Base-by-base conservation (phyloP, 2,113 vertebrate genomes). In the Australoheros scitulus region DNA sequence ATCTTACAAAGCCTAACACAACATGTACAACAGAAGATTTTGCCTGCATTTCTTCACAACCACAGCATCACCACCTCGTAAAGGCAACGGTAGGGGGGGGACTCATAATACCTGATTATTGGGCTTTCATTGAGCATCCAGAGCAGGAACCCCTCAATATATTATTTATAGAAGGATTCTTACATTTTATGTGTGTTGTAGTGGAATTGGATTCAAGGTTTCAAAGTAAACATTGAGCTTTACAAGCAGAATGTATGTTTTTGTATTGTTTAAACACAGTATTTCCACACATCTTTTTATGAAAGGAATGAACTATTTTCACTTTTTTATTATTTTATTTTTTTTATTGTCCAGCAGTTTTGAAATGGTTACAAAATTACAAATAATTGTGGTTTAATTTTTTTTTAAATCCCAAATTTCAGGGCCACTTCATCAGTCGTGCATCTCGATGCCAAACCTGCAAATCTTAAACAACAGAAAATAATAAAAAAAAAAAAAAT, bases 51-150 rank as follows among this genome's bases (percentile, higher is more conserved):
- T 8, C 36, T 38, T 10, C 36, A 64, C 1, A 2, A 68, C 22
- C 1, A 0, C 43, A 68, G 9, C 3, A 26, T 47, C 7, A 68
- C n/a, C n/a, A 65, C 14, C 38, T 68, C 18, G 7, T 20, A 0
- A 47, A 68, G 14, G 38, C 38, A 47, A 68, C 3, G 15, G 38
- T 18, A 26, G n/a, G 41, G 14, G 43, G 11, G 41, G 26, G 22
- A 50, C 14, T 20, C 1, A 2, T 11, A 18, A 50, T 9, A 18
- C 41, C 22, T 70, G 15, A 18, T 17, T 29, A 24, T 11, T 70
- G 41, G 64, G 41, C 9, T 11, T 20, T 50, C 14, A 50, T 20
- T 50, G 43, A 29, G 18, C 43, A 7, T 11, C 0, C 10, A 70
- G 43, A 70, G 50, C 43, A 29, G 24, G 29, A 50, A 50, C 5